Evolutionary conservation across 2,113 vertebrate species (phyloP).

Genomic region (Monopterus albus): DNA sequence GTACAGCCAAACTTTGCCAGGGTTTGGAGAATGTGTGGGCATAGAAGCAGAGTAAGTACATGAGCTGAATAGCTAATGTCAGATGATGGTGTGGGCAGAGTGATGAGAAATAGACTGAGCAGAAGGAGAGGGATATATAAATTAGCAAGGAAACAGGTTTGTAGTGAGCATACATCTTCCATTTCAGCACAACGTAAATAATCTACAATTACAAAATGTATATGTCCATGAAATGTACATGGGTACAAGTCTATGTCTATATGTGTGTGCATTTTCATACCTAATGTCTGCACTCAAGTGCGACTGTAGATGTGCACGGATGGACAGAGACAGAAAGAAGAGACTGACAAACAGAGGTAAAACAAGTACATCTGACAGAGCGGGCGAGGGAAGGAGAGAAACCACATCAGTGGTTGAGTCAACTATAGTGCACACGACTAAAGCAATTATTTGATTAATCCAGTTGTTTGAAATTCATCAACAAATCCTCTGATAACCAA

Average conservation of each 20-base stretch:
- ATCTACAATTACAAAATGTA: conserved; percentile 1
- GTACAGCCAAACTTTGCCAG: conserved; percentile 37
- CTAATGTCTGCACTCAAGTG: not conserved
- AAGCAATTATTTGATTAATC: not conserved
- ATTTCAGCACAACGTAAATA: conserved; percentile 3
- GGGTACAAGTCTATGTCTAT: conserved; percentile 1
- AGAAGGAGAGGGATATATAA: conserved; percentile 17
- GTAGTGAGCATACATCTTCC: conserved; percentile 23
- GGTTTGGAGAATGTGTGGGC: conserved; percentile 47
- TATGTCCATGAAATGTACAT: conserved; percentile 7
- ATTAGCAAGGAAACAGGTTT: conserved; percentile 37
- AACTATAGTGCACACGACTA: not conserved
- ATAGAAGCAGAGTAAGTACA: conserved; percentile 52
- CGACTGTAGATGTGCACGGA: conserved; percentile 4
- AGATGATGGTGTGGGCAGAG: conserved; percentile 55
- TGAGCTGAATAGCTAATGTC: conserved; percentile 65
- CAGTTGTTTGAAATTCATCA: no score
- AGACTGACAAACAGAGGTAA: not conserved
- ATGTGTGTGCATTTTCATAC: not conserved
- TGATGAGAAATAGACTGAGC: conserved; percentile 10
- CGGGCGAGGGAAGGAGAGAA: no score
- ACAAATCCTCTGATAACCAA: no score
- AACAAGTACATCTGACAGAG: not conserved
- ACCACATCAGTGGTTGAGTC: not conserved
- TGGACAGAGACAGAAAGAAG: conserved; percentile 1